Conservation (phyloP, 1,140 invertebrate species). For the Bombus waltoni region DNA sequence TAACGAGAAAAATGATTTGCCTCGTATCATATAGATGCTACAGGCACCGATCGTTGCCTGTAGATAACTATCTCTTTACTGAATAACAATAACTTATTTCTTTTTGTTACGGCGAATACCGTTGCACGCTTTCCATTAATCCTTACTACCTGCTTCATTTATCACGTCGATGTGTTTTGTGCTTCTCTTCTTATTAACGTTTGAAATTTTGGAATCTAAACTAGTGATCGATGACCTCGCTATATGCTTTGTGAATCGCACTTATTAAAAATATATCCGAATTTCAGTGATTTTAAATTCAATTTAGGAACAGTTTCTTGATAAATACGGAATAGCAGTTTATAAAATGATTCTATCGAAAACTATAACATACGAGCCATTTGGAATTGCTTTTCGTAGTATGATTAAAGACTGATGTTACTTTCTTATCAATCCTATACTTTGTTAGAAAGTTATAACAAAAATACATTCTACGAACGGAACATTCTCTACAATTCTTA, state of each 20-base stretch:
- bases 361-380: too few species aligned
- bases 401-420: too few species aligned
- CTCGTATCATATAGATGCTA: slow-evolving; percentile 21
- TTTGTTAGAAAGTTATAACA: too few species aligned
- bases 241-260: too few species aligned
- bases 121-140: slow-evolving; percentile 29
- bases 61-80: slow-evolving; percentile 62
- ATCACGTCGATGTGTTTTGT: slow-evolving; percentile 44
- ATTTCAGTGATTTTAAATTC: too few species aligned
- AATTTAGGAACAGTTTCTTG: too few species aligned
- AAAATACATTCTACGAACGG: too few species aligned
- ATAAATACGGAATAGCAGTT: too few species aligned
- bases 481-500: not conserved
- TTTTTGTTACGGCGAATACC: slow-evolving; percentile 47
- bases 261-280: too few species aligned
- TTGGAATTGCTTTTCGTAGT: too few species aligned
- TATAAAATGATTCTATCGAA: too few species aligned
- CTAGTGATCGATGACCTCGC: not conserved
- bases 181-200: not conserved
- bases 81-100: slow-evolving; percentile 65
- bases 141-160: slow-evolving; percentile 59
- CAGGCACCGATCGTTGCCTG: slow-evolving; percentile 33
- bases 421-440: too few species aligned
- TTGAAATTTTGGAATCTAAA: not conserved
- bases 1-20: slow-evolving; percentile 43